phyloP scores from a whole-genome alignment of 2,888 invertebrate genomes.

The Drosophila helvetica region DNA sequence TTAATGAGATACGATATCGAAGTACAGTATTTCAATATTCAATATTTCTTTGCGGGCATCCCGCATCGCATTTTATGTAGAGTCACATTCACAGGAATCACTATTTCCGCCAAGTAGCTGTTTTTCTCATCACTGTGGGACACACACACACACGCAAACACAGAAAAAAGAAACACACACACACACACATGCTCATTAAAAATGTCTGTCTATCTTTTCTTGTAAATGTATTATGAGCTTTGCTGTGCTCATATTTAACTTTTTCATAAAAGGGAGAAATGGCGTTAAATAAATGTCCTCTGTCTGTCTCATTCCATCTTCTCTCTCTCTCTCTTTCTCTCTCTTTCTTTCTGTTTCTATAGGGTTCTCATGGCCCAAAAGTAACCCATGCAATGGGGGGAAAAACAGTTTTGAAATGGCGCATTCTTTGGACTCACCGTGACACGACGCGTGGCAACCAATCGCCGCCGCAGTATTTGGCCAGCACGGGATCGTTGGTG shows the following conservation, averaged over 20 bases:
- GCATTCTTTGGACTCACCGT: slow-evolving; percentile 82
- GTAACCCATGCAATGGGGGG: not conserved
- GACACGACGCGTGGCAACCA: slow-evolving; percentile 92
- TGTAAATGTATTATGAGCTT: slow-evolving; percentile 68
- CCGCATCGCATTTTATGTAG: not conserved
- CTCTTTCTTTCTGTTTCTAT: not conserved
- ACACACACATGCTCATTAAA: slow-evolving; percentile 71
- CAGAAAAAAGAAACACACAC: slow-evolving; percentile 15
- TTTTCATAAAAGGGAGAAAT: slow-evolving; percentile 68
- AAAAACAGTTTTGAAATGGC: not conserved
- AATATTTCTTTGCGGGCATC: too few relatives aligned
- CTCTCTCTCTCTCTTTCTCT: not conserved
- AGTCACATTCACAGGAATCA: not conserved
- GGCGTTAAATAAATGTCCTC: slow-evolving; percentile 71
- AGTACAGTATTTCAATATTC: too few relatives aligned
- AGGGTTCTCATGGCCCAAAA: slow-evolving; percentile 12
- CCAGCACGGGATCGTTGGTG: slow-evolving; percentile 92
- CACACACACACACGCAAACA: slow-evolving; percentile 20
- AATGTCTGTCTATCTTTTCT: slow-evolving; percentile 62
- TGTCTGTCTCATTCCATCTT: slow-evolving; percentile 2
- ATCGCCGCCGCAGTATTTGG: slow-evolving; percentile 95
- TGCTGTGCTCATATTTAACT: slow-evolving; percentile 66
- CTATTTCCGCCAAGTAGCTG: not conserved
- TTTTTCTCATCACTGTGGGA: slow-evolving; percentile 20
- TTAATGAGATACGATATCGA: too few relatives aligned